Base-by-base conservation (phyloP, 2,113 vertebrate genomes). In the Lanius collurio region DNA sequence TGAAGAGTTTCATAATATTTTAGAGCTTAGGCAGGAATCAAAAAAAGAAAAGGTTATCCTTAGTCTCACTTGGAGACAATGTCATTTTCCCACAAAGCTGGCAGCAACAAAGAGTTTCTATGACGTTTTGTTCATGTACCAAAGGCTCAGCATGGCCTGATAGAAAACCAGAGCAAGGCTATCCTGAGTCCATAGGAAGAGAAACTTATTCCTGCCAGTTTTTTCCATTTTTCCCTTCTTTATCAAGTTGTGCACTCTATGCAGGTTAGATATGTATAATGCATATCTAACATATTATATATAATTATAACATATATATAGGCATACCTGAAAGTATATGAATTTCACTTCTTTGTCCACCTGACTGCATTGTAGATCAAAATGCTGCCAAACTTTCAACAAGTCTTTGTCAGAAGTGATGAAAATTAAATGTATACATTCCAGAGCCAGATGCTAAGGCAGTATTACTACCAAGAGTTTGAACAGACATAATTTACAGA, bases 241-340 rank as follows among this genome's bases (percentile, higher is more conserved):
- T 73, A 63, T 7, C 0, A 1, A 63, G n/a, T 31, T 69, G 55
- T 17, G 7, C 21, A 30, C 10, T 64, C 33, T 31, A 5, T 39
- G 27, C 22, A 31, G 21, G 7, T 39, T 52, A 52, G 20, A 39
- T 23, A 26, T 16, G 21, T 46, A 35, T 31, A 56, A 20, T 19
- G 30, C 6, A 8, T 55, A 46, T 23, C 37, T 35, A 35, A 23
- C 27, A 19, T 24, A 39, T 26, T 39, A 44, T 44, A 55, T 15
- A 6, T 44, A 35, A 65, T 37, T 49, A 14, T 35, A 22, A 27
- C n/a, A 31, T 44, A 52, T 10, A 37, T 23, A 49, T 9, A 53
- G 15, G 37, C 0, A 1, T 13, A 11, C 6, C 30, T 52, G 46
- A 21, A 0, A 56, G 41, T 64, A 53, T 39, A n/a, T 4, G 37